These are phyloP conservation scores for Chlorops oryzae DNA, from an alignment of 1,140 invertebrate genomes.

Conservation along the genomic window DNA sequence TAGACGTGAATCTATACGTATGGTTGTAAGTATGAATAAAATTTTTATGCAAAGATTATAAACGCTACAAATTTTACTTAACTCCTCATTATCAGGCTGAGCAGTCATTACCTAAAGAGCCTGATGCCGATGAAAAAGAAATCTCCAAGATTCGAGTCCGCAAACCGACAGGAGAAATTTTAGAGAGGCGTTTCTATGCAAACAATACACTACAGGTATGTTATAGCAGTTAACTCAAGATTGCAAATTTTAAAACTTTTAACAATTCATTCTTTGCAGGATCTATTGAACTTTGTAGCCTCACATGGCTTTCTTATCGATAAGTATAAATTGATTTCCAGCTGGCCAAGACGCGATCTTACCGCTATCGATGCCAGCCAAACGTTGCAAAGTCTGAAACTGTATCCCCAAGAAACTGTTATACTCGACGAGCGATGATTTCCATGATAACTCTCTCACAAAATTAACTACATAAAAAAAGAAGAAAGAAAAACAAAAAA, in stretches of 20 bases:
- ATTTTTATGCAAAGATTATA: background rate
- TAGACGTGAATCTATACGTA: constrained; percentile 57
- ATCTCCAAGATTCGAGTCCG: constrained; percentile 71
- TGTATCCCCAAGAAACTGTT: constrained; percentile 87
- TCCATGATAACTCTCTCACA: background rate
- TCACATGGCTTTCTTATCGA: constrained; percentile 79
- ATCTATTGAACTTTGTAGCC: constrained; percentile 76
- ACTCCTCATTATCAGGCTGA: constrained; percentile 50
- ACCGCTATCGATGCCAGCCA: constrained; percentile 68
- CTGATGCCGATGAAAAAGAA: constrained; percentile 51
- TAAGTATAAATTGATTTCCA: constrained; percentile 85
- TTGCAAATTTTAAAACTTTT: background rate
- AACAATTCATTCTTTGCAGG: constrained; percentile 49
- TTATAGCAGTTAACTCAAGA: background rate
- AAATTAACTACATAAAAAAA: background rate
- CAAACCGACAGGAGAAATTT: constrained; percentile 64
- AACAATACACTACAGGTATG: constrained; percentile 59
- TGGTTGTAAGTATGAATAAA: constrained; percentile 27
- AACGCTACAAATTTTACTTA: constrained; percentile 10
- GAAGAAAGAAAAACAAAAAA: constrained; percentile 1
- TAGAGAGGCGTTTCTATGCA: constrained; percentile 68
- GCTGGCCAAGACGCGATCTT: constrained; percentile 87
- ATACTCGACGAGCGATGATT: constrained; percentile 84
- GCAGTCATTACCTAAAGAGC: constrained; percentile 60
- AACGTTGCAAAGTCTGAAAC: constrained; percentile 73